phyloP scores from a whole-genome alignment of 1,140 invertebrate species.

The Venustaconcha ellipsiformis region DNA sequence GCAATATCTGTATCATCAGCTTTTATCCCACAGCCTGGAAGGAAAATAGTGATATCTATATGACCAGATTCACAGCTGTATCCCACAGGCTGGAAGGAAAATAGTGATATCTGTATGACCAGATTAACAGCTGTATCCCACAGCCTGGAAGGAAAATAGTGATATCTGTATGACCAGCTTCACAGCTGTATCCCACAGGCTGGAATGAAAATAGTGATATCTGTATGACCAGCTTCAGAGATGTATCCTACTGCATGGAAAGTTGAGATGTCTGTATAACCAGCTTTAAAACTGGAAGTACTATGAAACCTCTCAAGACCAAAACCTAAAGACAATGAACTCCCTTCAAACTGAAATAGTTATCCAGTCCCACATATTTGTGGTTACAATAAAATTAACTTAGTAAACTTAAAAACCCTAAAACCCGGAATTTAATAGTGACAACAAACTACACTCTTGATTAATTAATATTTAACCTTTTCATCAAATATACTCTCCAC shows the following conservation, averaged over 20 bases:
- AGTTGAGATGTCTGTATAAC: not conserved
- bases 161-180: not conserved
- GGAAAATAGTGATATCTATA: not conserved
- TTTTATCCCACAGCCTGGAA: slow-evolving; percentile 70
- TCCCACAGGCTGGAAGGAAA: slow-evolving; percentile 66
- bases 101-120: not conserved
- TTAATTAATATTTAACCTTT: no score
- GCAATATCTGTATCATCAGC: no score
- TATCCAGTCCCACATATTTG: no score
- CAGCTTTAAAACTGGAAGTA: not conserved
- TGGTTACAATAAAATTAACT: no score
- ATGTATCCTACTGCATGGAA: not conserved
- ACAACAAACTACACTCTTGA: no score
- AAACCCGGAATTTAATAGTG: no score
- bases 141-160: slow-evolving; percentile 66
- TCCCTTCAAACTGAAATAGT: no score
- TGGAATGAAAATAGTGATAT: not conserved
- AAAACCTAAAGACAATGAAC: no score
- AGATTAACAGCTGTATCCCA: not conserved
- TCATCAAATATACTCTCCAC: no score
- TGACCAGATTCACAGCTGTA: not conserved
- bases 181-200: not conserved
- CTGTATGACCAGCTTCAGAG: not conserved
- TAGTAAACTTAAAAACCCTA: no score
- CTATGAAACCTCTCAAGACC: not conserved